phyloP scores from a whole-genome alignment of 2,888 invertebrate genomes.

The Caenorhabditis panamensis region DNA sequence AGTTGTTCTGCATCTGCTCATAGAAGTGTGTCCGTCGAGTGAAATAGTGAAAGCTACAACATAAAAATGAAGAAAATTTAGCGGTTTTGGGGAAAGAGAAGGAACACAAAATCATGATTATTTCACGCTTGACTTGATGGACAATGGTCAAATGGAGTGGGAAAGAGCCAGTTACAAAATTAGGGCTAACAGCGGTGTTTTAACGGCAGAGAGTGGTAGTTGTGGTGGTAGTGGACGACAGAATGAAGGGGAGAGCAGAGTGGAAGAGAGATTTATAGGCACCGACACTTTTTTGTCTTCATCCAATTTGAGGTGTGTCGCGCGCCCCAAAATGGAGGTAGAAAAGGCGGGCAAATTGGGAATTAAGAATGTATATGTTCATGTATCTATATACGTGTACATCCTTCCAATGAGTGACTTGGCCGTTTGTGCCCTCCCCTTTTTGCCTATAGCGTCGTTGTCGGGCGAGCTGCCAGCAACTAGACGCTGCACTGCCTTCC shows the following conservation, averaged over 20 bases:
- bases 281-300: conserved; percentile 33
- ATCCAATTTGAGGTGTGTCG: conserved; percentile 26
- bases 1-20: conserved; percentile 28
- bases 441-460: conserved; percentile 51
- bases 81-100: neutral
- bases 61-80: neutral
- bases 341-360: conserved; percentile 22
- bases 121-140: conserved; percentile 7
- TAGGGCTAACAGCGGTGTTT: conserved; percentile 15
- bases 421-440: conserved; percentile 55
- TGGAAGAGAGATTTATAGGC: conserved; percentile 33
- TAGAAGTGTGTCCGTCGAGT: conserved; percentile 4
- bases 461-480: conserved; percentile 57
- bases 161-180: conserved; percentile 6
- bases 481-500: conserved; percentile 45
- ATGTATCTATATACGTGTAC: conserved; percentile 49
- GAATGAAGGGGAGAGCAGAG: conserved; percentile 5
- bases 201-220: neutral
- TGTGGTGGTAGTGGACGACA: conserved; percentile 8
- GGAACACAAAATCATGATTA: conserved; percentile 12
- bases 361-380: conserved; percentile 32
- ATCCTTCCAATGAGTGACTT: conserved; percentile 58
- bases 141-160: neutral
- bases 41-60: conserved; percentile 10
- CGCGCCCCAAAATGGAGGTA: conserved; percentile 2